phyloP scores from a whole-genome alignment of 2,113 vertebrate species.

The Leucosticte australis region DNA sequence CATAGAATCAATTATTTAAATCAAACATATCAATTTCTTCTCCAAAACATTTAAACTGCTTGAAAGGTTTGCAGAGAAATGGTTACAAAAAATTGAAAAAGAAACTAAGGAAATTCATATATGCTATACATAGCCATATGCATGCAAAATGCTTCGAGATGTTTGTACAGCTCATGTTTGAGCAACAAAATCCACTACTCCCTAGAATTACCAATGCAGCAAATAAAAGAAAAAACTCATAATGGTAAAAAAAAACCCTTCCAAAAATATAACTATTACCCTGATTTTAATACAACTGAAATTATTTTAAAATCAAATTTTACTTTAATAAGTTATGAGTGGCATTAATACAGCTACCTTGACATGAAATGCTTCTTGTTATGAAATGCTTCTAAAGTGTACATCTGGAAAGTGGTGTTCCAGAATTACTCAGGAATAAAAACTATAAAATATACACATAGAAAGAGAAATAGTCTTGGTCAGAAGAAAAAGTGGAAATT shows the following conservation, averaged over 20 bases:
- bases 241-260: background rate
- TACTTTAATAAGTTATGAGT: background rate
- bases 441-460: background rate
- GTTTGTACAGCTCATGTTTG: background rate
- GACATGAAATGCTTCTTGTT: background rate
- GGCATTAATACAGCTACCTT: background rate
- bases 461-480: background rate
- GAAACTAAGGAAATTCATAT: background rate
- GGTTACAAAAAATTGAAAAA: background rate
- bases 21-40: background rate
- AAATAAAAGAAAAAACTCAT: background rate
- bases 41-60: background rate
- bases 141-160: background rate
- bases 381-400: background rate
- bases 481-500: background rate
- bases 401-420: background rate
- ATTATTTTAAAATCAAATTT: background rate
- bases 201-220: background rate
- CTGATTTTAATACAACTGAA: background rate
- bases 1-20: background rate
- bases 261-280: background rate
- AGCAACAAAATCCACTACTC: background rate
- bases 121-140: too few species aligned
- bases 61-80: background rate
- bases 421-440: background rate